These are phyloP conservation scores for Scaptomyza montana DNA, from an alignment of 1,140 invertebrate genomes.

Conservation along the genomic window DNA sequence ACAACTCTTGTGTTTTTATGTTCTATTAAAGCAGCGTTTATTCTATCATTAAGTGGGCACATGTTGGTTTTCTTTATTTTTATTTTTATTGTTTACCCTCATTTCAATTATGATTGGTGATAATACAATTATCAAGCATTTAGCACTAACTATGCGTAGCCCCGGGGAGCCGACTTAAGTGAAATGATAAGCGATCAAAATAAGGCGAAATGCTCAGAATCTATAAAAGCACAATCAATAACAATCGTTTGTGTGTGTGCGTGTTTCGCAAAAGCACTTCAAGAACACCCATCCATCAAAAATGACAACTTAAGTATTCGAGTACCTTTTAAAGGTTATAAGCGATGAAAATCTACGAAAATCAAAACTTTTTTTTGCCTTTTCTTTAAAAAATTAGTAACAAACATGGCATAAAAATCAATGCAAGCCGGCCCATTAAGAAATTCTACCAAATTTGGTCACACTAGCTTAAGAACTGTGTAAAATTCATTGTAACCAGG, in stretches of 20 bases:
- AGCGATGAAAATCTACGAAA: slow-evolving; percentile 15
- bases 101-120: slow-evolving; percentile 69
- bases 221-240: slow-evolving; percentile 50
- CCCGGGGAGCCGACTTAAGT: neutral
- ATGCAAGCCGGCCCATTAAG: too few relatives aligned
- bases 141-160: slow-evolving; percentile 4
- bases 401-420: too few relatives aligned
- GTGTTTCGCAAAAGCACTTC: slow-evolving; percentile 38
- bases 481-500: too few relatives aligned
- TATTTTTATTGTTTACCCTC: slow-evolving; percentile 18
- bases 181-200: slow-evolving; percentile 39
- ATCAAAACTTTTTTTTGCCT: slow-evolving; percentile 3
- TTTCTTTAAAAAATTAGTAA: too few relatives aligned
- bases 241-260: slow-evolving; percentile 20
- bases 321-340: slow-evolving; percentile 31
- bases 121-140: slow-evolving; percentile 73
- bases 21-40: slow-evolving; percentile 26
- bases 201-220: slow-evolving; percentile 11
- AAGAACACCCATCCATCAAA: slow-evolving; percentile 23
- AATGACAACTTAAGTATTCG: slow-evolving; percentile 16
- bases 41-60: slow-evolving; percentile 52
- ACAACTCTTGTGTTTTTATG: neutral
- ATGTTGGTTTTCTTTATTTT: slow-evolving; percentile 26
- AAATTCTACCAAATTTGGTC: too few relatives aligned
- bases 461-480: too few relatives aligned